Percentiles rank a stretch among this genome's conserved stretches.
These are phyloP conservation scores for Falco naumanni DNA, from an alignment of 2,797 vertebrate genomes.

Conservation along the genomic window DNA sequence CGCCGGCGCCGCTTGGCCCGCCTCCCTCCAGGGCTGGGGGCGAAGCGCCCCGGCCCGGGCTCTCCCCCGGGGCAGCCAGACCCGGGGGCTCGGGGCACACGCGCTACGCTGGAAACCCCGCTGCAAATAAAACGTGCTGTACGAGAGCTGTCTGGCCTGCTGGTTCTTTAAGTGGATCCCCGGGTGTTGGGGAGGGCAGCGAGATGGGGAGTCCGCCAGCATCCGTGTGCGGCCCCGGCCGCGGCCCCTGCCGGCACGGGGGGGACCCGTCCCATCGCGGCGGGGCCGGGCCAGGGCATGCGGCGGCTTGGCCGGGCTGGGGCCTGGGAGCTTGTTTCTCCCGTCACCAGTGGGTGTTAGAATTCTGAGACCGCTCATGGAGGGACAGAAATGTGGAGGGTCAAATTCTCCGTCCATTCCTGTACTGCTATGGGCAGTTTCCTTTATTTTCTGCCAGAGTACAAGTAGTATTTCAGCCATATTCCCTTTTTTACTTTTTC, in stretches of 20 bases:
- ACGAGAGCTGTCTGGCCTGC: slow-evolving; percentile 28
- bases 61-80: neutral
- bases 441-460: neutral
- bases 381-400: neutral
- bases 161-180: slow-evolving; percentile 14
- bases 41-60: too few relatives aligned
- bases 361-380: neutral
- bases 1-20: neutral
- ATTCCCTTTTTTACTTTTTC: rapidly evolving
- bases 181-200: neutral
- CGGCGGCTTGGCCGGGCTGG: rapidly evolving
- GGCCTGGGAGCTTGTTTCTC: neutral
- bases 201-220: neutral
- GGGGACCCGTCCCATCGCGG: neutral
- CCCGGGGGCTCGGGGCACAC: neutral
- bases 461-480: neutral
- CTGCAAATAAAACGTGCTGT: slow-evolving; percentile 73
- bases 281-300: too few relatives aligned
- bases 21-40: neutral
- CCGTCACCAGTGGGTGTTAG: rapidly evolving
- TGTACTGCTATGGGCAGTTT: neutral
- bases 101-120: slow-evolving; percentile 42
- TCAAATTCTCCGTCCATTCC: neutral
- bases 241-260: neutral
- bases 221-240: neutral